Evolutionary conservation across 2,113 vertebrate species (phyloP).

Genomic region (Semnopithecus entellus): DNA sequence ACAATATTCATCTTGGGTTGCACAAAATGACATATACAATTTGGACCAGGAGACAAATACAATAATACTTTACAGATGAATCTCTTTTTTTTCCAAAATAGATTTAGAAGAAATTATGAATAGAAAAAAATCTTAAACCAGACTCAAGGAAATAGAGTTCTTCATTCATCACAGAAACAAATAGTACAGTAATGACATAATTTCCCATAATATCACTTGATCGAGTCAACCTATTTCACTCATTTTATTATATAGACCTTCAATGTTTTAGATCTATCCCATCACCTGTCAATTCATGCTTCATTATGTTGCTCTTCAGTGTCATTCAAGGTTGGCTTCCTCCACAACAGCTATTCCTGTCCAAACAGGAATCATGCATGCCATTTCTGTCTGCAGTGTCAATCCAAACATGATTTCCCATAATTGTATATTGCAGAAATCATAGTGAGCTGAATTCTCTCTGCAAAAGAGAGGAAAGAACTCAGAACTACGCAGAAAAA

Average conservation of each 20-base stretch:
- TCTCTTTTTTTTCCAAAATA: slow-evolving; percentile 66
- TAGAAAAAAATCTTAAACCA: slow-evolving; percentile 57
- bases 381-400: not conserved
- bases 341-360: not conserved
- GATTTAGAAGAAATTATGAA: slow-evolving; percentile 76
- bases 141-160: slow-evolving; percentile 64
- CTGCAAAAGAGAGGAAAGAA: not conserved
- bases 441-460: not conserved
- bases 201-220: slow-evolving; percentile 71
- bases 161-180: slow-evolving; percentile 75
- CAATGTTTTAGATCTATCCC: slow-evolving; percentile 44
- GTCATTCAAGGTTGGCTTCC: slow-evolving; percentile 39
- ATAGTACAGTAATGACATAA: slow-evolving; percentile 67
- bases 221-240: slow-evolving; percentile 72
- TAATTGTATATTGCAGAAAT: slow-evolving; percentile 19
- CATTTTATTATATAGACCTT: slow-evolving; percentile 63
- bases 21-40: slow-evolving; percentile 75
- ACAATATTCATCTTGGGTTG: slow-evolving; percentile 73
- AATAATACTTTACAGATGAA: slow-evolving; percentile 79
- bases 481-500: not conserved
- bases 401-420: not conserved
- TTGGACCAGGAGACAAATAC: slow-evolving; percentile 69
- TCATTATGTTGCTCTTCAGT: slow-evolving; percentile 48
- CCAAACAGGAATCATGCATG: not conserved
- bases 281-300: slow-evolving; percentile 59